Percentiles rank a stretch among this genome's conserved stretches.
These are phyloP conservation scores for Ceratitis capitata DNA, from an alignment of 1,140 invertebrate genomes.

Conservation along the genomic window DNA sequence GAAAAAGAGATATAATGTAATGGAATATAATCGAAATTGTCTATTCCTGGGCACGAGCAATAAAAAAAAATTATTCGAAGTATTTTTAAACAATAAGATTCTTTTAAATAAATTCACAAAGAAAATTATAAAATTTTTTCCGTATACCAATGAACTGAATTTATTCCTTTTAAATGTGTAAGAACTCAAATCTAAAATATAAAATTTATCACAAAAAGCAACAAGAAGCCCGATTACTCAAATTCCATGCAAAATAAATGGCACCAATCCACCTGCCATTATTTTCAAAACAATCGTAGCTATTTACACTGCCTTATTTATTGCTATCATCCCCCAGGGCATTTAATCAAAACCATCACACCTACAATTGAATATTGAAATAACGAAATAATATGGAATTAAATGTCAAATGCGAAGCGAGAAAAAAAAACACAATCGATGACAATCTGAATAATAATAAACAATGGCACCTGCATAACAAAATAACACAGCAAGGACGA, in stretches of 20 bases:
- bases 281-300: not conserved
- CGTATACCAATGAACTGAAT: no score
- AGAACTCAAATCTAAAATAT: no score
- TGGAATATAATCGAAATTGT: no score
- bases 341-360: not conserved
- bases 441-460: constrained; percentile 5
- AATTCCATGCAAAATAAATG: not conserved
- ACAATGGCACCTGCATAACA: not conserved
- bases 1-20: no score
- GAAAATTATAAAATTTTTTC: no score
- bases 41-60: no score
- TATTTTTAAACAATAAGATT: no score
- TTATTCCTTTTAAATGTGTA: no score
- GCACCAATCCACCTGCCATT: not conserved
- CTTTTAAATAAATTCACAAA: no score
- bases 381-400: constrained; percentile 6
- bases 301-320: not conserved
- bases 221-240: no score
- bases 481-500: not conserved
- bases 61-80: no score
- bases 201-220: no score
- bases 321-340: not conserved
- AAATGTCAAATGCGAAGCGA: not conserved
- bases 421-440: not conserved
- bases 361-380: not conserved